phyloP scores from a whole-genome alignment of 2,797 vertebrate genomes.

The Tangara arthus region DNA sequence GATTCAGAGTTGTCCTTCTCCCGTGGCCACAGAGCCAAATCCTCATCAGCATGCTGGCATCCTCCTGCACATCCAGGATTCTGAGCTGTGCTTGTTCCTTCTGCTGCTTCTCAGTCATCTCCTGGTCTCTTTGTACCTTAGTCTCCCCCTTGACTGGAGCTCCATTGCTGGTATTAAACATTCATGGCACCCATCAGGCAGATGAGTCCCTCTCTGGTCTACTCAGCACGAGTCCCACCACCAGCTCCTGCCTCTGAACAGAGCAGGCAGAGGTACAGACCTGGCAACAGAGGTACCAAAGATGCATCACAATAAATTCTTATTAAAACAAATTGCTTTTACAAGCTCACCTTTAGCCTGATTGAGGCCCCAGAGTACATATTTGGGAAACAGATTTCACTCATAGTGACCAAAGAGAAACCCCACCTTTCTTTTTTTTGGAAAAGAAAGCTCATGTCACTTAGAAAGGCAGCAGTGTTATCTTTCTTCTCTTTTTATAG shows the following conservation, averaged over 20 bases:
- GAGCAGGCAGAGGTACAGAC: background rate
- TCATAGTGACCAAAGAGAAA: background rate
- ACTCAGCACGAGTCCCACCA: background rate
- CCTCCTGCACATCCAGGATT: background rate
- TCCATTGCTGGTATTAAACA: background rate
- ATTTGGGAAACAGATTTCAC: background rate
- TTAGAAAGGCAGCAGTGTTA: background rate
- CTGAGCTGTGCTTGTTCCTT: background rate
- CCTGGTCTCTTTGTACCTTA: background rate
- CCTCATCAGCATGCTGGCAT: background rate
- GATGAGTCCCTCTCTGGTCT: background rate
- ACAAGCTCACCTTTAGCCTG: background rate
- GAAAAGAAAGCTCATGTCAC: background rate
- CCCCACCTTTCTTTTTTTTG: background rate
- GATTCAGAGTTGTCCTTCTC: background rate
- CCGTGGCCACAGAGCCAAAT: background rate
- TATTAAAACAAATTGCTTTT: background rate
- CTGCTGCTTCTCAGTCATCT: background rate
- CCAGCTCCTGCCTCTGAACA: background rate
- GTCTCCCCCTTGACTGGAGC: background rate
- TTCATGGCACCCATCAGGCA: background rate
- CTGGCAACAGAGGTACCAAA: background rate
- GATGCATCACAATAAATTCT: background rate
- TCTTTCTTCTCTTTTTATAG: slow-evolving; percentile 18
- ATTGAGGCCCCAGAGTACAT: background rate